Evolutionary conservation across 2,797 vertebrate genomes (phyloP).

Genomic region (Sebastes dallii): DNA sequence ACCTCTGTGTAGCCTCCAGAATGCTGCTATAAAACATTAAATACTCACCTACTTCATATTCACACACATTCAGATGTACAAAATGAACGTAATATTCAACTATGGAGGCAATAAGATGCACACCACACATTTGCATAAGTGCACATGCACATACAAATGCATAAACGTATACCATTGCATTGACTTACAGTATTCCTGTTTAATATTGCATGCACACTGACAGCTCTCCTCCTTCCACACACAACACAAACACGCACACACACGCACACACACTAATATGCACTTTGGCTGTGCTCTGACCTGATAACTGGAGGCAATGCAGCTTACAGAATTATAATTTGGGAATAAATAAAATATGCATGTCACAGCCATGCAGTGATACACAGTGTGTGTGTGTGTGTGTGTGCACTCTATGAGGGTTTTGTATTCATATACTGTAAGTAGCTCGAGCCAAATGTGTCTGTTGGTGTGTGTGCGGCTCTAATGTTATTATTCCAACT

Average conservation of each 20-base stretch:
- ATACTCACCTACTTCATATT: background rate
- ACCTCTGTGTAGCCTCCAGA: background rate
- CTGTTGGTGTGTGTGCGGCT: background rate
- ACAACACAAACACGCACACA: background rate
- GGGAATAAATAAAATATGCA: conserved; percentile 47
- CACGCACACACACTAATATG: conserved; percentile 6
- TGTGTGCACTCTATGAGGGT: background rate
- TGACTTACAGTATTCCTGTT: conserved; percentile 17
- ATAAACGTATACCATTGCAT: conserved; percentile 3
- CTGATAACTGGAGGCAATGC: conserved; percentile 43
- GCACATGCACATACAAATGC: background rate
- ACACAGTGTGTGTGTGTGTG: background rate
- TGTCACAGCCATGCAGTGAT: background rate
- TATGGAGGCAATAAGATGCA: background rate
- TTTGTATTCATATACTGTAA: conserved; percentile 7
- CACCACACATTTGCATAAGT: conserved; percentile 12
- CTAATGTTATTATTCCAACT: conserved; percentile 9
- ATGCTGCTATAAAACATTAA: background rate
- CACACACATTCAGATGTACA: background rate
- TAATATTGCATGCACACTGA: conserved; percentile 47
- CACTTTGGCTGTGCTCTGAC: conserved; percentile 26
- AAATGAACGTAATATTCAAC: background rate
- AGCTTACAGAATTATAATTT: conserved; percentile 47
- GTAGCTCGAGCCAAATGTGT: background rate
- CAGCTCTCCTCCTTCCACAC: background rate